A percentile compares a stretch with the other conserved stretches of the same genome.
phyloP scores from a whole-genome alignment of 53 echinoderm and acorn worm species.

The Holothuria scabra region DNA sequence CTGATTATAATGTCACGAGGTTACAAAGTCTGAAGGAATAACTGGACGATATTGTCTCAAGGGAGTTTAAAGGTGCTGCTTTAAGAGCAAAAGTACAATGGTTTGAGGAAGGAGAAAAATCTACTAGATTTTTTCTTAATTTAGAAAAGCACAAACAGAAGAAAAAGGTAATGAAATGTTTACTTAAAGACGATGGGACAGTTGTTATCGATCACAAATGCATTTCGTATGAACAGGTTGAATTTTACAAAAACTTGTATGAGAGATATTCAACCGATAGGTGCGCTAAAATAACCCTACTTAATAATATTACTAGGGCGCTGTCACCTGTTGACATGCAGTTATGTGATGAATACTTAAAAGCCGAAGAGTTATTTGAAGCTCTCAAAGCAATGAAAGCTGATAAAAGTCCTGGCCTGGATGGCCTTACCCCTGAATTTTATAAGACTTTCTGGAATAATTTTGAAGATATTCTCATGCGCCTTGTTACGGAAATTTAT shows the following conservation, averaged over 20 bases:
- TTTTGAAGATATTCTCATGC: background rate
- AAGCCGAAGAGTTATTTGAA: background rate
- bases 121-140: background rate
- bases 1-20: no score
- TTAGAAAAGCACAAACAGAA: background rate
- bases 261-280: background rate
- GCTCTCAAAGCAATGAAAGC: background rate
- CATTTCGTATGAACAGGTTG: background rate
- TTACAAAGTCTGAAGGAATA: background rate
- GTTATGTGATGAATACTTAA: background rate
- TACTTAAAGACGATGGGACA: background rate
- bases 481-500: background rate
- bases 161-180: constrained; percentile 1
- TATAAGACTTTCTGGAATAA: background rate
- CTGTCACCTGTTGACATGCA: background rate
- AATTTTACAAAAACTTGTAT: background rate
- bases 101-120: constrained; percentile 20
- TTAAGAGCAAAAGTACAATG: background rate
- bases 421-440: background rate
- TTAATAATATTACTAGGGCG: background rate
- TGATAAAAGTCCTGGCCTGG: constrained; percentile 2
- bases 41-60: background rate
- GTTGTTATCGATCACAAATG: background rate
- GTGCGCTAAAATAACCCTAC: background rate
- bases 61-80: background rate